phyloP scores from a whole-genome alignment of 2,888 invertebrate species.

The Lapara coniferarum region DNA sequence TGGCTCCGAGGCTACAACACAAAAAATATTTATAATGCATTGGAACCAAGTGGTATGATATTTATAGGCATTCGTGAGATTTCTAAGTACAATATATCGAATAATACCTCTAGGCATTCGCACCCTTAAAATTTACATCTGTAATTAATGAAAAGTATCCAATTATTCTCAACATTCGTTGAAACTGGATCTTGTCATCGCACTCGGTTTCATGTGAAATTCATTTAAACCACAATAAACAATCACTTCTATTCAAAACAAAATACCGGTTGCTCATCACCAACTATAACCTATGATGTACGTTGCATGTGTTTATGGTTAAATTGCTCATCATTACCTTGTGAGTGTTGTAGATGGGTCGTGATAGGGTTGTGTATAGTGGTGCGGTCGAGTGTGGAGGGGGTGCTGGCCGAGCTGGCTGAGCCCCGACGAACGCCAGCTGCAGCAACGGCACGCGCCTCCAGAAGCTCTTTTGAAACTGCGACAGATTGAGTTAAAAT shows the following conservation, averaged over 20 bases:
- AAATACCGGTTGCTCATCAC: not conserved
- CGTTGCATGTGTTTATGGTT: not conserved
- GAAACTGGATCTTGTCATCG: not conserved
- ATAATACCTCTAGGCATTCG: too few species aligned
- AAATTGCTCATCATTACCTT: conserved; percentile 40
- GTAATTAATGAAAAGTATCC: not conserved
- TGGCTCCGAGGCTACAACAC: conserved; percentile 58
- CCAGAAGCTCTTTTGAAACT: conserved; percentile 80
- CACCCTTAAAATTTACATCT: too few species aligned
- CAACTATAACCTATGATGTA: too few species aligned
- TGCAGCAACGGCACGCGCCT: conserved; percentile 68
- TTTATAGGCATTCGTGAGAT: too few species aligned
- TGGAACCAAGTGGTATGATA: too few species aligned
- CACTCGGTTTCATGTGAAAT: too few species aligned
- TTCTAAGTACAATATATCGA: too few species aligned
- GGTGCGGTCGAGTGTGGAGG: conserved; percentile 84
- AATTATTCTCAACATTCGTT: not conserved
- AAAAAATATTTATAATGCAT: too few species aligned
- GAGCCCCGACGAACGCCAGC: conserved; percentile 77
- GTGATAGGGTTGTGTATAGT: conserved; percentile 77
- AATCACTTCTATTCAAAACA: not conserved
- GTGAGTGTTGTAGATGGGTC: conserved; percentile 56
- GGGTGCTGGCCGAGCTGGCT: conserved; percentile 85
- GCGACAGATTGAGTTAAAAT: conserved; percentile 23
- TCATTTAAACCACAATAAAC: too few species aligned